phyloP scores from a whole-genome alignment of 2,888 invertebrate species.

The Alsophila aescularia region DNA sequence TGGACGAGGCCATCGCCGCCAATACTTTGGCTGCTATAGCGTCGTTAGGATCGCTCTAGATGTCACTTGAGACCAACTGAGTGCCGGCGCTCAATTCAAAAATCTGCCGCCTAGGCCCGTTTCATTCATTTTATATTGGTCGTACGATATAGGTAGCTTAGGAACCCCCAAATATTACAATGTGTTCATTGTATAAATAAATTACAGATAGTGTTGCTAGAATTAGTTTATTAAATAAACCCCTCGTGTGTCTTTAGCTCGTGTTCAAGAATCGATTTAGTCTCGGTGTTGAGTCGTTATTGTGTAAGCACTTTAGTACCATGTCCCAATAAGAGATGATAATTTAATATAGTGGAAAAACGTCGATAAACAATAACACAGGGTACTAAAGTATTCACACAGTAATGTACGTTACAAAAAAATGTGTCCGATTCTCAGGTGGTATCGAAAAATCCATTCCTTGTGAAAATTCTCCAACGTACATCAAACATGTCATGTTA shows the following conservation, averaged over 20 bases:
- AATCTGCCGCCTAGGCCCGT: no score
- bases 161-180: conserved; percentile 61
- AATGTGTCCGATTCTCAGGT: conserved; percentile 45
- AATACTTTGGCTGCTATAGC: no score
- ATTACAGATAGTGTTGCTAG: conserved; percentile 80
- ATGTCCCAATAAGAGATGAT: conserved; percentile 25
- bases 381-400: not conserved
- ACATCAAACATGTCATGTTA: conserved; percentile 15
- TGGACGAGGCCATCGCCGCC: no score
- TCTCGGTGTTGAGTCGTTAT: not conserved
- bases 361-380: not conserved
- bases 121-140: no score
- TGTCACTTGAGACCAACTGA: no score
- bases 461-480: conserved; percentile 28
- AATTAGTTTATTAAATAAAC: conserved; percentile 48
- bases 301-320: not conserved
- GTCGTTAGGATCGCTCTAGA: no score
- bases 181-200: conserved; percentile 75
- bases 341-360: not conserved
- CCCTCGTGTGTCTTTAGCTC: conserved; percentile 59
- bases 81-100: no score
- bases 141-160: conserved; percentile 46
- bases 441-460: conserved; percentile 45
- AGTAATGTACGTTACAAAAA: conserved; percentile 49
- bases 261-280: conserved; percentile 53